Conservation (phyloP, 2,888 invertebrate genomes). For the Yponomeuta plumbellus region DNA sequence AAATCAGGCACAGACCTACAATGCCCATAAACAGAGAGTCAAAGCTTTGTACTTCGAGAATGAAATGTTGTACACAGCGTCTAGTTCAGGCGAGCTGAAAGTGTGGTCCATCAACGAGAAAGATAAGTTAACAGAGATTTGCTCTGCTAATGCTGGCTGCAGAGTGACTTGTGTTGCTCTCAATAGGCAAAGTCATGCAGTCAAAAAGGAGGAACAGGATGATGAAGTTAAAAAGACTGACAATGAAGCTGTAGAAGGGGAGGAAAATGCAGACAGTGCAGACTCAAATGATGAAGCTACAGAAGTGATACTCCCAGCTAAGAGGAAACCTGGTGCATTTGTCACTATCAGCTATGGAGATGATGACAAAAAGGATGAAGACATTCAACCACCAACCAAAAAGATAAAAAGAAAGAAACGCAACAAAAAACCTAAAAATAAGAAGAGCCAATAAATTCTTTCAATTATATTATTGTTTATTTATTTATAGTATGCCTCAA, state of each 20-base stretch:
- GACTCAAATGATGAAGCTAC: conserved; percentile 35
- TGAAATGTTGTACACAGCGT: conserved; percentile 80
- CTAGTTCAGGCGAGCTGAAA: conserved; percentile 88
- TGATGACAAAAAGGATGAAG: conserved; percentile 35
- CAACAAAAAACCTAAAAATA: conserved; percentile 49
- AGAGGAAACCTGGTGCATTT: conserved; percentile 60
- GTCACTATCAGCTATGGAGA: conserved; percentile 60
- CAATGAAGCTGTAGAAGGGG: conserved; percentile 26
- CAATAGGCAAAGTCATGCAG: conserved; percentile 61
- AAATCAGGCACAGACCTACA: conserved; percentile 58
- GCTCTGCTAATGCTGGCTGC: conserved; percentile 79
- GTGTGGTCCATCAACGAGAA: conserved; percentile 76
- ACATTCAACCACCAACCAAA: conserved; percentile 40
- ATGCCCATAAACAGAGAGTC: conserved; percentile 80
- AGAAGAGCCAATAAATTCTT: conserved; percentile 24
- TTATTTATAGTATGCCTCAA: conserved; percentile 10
- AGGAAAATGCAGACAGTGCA: conserved; percentile 35
- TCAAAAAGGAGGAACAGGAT: conserved; percentile 55
- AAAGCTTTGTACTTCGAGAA: conserved; percentile 79
- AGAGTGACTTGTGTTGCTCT: conserved; percentile 84
- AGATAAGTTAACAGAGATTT: conserved; percentile 65
- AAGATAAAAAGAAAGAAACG: conserved; percentile 55
- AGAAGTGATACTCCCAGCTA: conserved; percentile 29
- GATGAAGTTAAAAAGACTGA: conserved; percentile 3
- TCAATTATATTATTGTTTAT: conserved; percentile 15